phyloP scores from a whole-genome alignment of 2,797 vertebrate genomes.

The Silurus lanzhouensis region DNA sequence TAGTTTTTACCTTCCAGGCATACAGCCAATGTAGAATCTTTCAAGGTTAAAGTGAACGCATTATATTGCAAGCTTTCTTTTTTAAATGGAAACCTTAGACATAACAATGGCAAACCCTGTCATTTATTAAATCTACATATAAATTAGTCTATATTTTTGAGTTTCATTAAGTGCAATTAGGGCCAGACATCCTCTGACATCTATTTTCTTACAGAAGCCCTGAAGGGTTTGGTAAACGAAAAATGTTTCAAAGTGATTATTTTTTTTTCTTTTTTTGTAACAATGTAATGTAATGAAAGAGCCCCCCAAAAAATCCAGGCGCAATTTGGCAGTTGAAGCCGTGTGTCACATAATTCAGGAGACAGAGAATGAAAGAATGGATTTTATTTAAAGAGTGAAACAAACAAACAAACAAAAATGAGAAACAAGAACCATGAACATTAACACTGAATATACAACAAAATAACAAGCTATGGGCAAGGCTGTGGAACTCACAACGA shows the following conservation, averaged over 20 bases:
- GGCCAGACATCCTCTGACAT: neutral
- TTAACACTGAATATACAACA: too few relatives aligned
- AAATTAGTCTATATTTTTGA: neutral
- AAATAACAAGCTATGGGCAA: too few relatives aligned
- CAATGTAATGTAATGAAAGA: neutral
- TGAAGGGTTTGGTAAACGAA: neutral
- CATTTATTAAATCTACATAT: neutral
- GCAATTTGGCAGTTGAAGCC: neutral
- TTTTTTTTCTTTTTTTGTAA: too few relatives aligned
- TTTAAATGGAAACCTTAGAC: neutral
- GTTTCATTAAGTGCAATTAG: neutral
- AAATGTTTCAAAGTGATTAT: neutral
- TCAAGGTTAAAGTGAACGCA: constrained; percentile 27
- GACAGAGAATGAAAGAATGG: too few relatives aligned
- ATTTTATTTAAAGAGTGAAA: too few relatives aligned
- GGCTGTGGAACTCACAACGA: too few relatives aligned
- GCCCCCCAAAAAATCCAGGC: neutral
- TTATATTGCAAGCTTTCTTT: constrained; percentile 5
- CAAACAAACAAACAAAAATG: too few relatives aligned
- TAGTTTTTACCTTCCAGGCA: neutral
- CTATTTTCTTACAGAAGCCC: neutral
- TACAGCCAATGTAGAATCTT: constrained; percentile 5
- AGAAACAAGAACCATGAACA: too few relatives aligned
- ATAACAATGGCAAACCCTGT: neutral
- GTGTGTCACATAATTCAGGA: neutral